Conservation (phyloP, 2,113 vertebrate species). For the Casuarius casuarius region DNA sequence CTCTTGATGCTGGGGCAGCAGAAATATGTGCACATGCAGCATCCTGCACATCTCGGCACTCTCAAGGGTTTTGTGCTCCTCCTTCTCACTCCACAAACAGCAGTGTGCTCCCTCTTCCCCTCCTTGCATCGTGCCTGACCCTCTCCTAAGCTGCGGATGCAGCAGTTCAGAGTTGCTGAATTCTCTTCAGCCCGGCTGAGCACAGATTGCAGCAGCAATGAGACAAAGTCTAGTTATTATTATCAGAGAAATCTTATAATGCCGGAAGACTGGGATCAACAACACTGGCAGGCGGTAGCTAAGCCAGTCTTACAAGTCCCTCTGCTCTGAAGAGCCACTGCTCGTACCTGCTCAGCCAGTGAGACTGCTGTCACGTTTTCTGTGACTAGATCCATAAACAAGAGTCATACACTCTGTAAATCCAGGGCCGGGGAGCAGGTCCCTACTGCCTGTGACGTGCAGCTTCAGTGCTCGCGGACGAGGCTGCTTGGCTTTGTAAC, state of each 20-base stretch:
- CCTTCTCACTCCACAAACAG: slow-evolving; percentile 25
- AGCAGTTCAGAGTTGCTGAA: background rate
- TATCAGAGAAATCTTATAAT: background rate
- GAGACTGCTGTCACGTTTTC: background rate
- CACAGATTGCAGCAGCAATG: background rate
- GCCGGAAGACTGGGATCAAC: background rate
- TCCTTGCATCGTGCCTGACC: background rate
- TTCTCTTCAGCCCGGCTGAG: background rate
- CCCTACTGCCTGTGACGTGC: background rate
- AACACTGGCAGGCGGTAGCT: background rate
- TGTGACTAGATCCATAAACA: background rate
- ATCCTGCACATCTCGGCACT: slow-evolving; percentile 38
- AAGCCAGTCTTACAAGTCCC: background rate
- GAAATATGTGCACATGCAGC: slow-evolving; percentile 62
- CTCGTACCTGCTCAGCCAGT: background rate
- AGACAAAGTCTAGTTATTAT: background rate
- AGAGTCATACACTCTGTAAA: background rate
- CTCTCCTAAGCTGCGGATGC: background rate
- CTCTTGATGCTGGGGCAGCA: slow-evolving; percentile 50
- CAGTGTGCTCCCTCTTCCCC: background rate
- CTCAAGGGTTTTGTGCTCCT: slow-evolving; percentile 10
- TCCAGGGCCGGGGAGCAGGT: background rate
- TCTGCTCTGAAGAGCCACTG: background rate
- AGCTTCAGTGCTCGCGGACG: background rate
- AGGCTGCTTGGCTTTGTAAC: background rate